Evolutionary conservation across 2,888 invertebrate species (phyloP), one percentile per base, ranked within the genome.

Genomic region (Archips crataeganus): DNA sequence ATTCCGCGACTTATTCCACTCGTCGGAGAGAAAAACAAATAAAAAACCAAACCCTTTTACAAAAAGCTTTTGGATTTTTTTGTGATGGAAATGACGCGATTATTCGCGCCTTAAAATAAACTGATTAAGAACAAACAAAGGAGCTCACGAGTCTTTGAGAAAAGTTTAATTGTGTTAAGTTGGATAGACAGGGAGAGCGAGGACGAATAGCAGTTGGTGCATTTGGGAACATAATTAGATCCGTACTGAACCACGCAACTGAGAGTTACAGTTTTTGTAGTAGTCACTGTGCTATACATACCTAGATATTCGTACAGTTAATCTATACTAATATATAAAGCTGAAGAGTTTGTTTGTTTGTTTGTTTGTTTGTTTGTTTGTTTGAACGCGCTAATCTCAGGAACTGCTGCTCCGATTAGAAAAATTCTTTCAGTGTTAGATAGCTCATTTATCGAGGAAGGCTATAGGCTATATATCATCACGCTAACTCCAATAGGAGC

Each of bases 81-180:
- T 69, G 69, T 69, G 3, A 70, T 69, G 74, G 64, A 74, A 74
- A 74, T 74, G 70, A 70, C 34, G 54, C 54, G 65, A 74, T 74
- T 70, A 69, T 65, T 64, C 42, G 15, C 70, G 45, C 36, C 65
- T 70, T 77, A 73, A 72, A 75, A 75, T 71, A 75, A 75, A 77
- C 66, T 63, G 71, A 75, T 73, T 70, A 72, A 23, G 65, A 68
- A 77, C 77, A 77, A 77, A 77, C 75, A 75, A 75, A 75, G 72
- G 54, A 62, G 75, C 75, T 75, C 75, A 45, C 57, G 63, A 57
- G 57, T 78, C 75, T 76, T 77, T 76, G 80, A 77, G 79, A 77
- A 80, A 83, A 82, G 78, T 82, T 82, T 79, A 82, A 82, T 80
- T 81, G 80, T 79, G 75, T 81, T 79, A 71, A n/a, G n/a, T n/a